Conservation (phyloP, 1,140 invertebrate genomes). For the Nixonia krombeini region DNA sequence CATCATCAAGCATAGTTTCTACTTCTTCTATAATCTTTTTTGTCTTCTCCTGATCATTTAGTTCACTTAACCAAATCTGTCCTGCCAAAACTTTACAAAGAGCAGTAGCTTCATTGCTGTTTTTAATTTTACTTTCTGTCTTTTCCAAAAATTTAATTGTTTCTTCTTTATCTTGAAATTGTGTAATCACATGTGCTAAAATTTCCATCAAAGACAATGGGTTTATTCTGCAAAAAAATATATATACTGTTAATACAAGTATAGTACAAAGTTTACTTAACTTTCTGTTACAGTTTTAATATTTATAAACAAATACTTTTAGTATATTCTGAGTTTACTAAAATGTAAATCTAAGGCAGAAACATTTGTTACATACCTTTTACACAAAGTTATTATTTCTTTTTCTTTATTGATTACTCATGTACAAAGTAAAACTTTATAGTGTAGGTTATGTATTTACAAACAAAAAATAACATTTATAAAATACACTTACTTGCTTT, state of each 20-base stretch:
- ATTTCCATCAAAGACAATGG: conserved; percentile 93
- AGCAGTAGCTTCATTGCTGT: conserved; percentile 87
- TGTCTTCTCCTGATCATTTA: conserved; percentile 85
- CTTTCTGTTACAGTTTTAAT: too few species aligned
- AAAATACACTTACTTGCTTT: conserved; percentile 87
- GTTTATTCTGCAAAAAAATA: conserved; percentile 89
- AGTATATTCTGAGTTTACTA: too few species aligned
- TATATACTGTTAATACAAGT: too few species aligned
- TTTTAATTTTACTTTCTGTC: conserved; percentile 89
- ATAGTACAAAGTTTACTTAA: conserved; percentile 26
- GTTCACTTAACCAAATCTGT: conserved; percentile 85
- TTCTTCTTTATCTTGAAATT: conserved; percentile 85
- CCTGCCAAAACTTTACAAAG: conserved; percentile 89
- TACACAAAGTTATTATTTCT: too few species aligned
- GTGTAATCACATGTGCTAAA: conserved; percentile 82
- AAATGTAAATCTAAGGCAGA: too few species aligned
- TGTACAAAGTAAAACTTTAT: not conserved
- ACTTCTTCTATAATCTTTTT: conserved; percentile 94
- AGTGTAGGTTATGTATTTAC: conserved; percentile 39
- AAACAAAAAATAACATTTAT: conserved; percentile 20
- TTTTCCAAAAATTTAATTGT: conserved; percentile 89
- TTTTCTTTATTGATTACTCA: too few species aligned
- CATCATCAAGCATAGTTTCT: conserved; percentile 87
- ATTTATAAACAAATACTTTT: too few species aligned
- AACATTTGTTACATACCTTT: too few species aligned